Conservation (phyloP, 2,797 vertebrate species). For the Scolopax bukidnonensis region DNA sequence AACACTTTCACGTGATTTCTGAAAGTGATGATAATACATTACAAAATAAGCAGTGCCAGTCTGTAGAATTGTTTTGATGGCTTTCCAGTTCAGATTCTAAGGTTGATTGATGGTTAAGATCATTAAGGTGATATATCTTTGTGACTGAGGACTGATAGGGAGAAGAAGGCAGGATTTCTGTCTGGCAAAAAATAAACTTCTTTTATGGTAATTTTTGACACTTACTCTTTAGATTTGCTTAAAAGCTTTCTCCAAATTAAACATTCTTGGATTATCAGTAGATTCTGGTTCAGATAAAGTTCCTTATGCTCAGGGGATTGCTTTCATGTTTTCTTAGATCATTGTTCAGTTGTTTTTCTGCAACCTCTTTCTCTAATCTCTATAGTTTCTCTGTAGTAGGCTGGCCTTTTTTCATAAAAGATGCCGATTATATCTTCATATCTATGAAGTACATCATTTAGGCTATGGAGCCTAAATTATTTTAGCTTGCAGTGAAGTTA, state of each 20-base stretch:
- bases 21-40: neutral
- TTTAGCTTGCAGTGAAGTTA: neutral
- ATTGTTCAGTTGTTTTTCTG: conserved; percentile 57
- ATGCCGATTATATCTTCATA: conserved; percentile 22
- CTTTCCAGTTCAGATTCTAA: neutral
- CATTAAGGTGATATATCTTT: neutral
- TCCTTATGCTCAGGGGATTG: neutral
- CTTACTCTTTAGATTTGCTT: neutral
- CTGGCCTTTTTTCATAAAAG: conserved; percentile 23
- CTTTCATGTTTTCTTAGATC: conserved; percentile 13
- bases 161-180: neutral
- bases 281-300: conserved; percentile 4
- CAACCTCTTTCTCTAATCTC: neutral
- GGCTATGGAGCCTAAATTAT: neutral
- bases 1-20: neutral
- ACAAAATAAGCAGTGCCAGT: neutral
- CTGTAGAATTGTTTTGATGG: neutral
- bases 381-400: conserved; percentile 47
- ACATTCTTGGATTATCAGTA: neutral
- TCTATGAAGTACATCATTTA: neutral
- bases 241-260: neutral
- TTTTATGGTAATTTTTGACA: neutral
- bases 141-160: neutral
- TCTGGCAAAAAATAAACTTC: neutral
- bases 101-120: neutral